Evolutionary conservation across 2,888 invertebrate species (phyloP).

Genomic region (Drosophila leonis): DNA sequence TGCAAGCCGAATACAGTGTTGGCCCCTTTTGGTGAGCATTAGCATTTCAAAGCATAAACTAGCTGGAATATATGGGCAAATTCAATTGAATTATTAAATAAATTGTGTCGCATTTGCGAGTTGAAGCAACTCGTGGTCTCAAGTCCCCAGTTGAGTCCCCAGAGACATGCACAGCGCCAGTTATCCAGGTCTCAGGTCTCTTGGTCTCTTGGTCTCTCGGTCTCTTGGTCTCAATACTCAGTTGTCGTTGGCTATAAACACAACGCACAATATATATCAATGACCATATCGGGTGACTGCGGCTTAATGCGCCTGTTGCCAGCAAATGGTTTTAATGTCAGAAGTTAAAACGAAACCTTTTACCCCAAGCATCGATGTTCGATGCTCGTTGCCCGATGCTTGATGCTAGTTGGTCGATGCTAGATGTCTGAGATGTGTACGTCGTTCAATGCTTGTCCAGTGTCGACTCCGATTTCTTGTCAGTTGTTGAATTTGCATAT

Average conservation of each 20-base stretch:
- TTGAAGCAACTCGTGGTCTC: slow-evolving; percentile 22
- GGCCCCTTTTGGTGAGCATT: slow-evolving; percentile 30
- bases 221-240: slow-evolving; percentile 18
- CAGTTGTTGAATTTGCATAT: slow-evolving; percentile 69
- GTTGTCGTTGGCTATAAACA: slow-evolving; percentile 52
- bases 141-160: slow-evolving; percentile 30
- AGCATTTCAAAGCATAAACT: slow-evolving; percentile 57
- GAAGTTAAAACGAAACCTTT: slow-evolving; percentile 75
- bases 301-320: slow-evolving; percentile 62
- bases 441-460: slow-evolving; percentile 7
- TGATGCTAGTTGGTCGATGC: slow-evolving; percentile 13
- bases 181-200: slow-evolving; percentile 20
- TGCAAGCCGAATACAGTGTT: neutral
- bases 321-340: slow-evolving; percentile 77
- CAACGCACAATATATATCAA: slow-evolving; percentile 74
- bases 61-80: slow-evolving; percentile 51
- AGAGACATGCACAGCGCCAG: slow-evolving; percentile 26
- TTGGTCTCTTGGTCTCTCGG: slow-evolving; percentile 5
- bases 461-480: slow-evolving; percentile 65
- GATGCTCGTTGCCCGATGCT: slow-evolving; percentile 18
- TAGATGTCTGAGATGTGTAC: neutral
- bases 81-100: slow-evolving; percentile 74
- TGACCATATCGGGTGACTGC: slow-evolving; percentile 73
- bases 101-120: slow-evolving; percentile 54
- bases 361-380: slow-evolving; percentile 42